Evolutionary conservation across 2,113 vertebrate species (phyloP).

Genomic region (Regulus satrapa): DNA sequence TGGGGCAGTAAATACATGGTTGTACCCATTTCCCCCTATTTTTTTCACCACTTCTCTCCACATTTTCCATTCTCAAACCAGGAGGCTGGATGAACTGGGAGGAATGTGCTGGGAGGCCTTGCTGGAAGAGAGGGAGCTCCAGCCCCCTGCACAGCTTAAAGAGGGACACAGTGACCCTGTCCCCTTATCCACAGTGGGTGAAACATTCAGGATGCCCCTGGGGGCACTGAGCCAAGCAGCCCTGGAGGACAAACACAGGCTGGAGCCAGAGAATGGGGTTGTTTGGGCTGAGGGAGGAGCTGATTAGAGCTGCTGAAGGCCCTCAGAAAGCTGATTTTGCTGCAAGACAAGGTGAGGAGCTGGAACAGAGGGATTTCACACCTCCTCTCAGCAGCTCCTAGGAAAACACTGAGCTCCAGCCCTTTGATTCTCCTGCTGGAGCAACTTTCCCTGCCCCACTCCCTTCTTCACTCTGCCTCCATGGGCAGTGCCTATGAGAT

Average conservation of each 20-base stretch:
- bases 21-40: rapidly evolving
- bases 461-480: neutral
- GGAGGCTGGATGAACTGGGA: neutral
- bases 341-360: neutral
- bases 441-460: rapidly evolving
- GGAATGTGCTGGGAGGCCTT: neutral
- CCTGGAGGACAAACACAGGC: neutral
- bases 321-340: neutral
- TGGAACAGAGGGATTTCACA: neutral
- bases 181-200: neutral
- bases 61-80: neutral
- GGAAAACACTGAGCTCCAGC: neutral
- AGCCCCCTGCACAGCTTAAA: rapidly evolving
- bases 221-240: neutral
- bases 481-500: neutral
- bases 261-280: neutral
- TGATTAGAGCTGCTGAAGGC: constrained; percentile 23
- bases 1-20: rapidly evolving
- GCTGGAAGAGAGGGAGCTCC: neutral
- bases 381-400: neutral
- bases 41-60: neutral
- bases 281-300: constrained; percentile 1
- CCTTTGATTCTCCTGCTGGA: neutral
- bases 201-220: neutral
- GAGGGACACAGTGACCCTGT: neutral